These are phyloP conservation scores for Elaphurus davidianus DNA, from an alignment of 2,113 vertebrate species.

Conservation along the genomic window DNA sequence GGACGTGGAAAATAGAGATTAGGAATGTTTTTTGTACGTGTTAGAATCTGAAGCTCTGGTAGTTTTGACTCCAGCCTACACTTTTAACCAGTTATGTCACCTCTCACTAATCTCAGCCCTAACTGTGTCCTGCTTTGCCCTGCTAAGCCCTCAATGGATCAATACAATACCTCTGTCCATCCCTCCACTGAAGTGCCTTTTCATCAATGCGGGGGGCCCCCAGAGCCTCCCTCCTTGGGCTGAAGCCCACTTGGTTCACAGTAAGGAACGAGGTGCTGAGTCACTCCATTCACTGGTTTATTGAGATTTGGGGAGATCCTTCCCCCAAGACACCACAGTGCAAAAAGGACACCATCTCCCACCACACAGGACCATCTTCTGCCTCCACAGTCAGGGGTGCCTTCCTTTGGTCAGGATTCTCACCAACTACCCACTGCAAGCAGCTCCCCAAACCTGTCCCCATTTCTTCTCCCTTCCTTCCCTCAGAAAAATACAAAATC, in stretches of 20 bases:
- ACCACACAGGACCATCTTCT: neutral
- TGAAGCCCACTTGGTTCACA: neutral
- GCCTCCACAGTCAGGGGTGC: neutral
- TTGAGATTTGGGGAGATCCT: slow-evolving; percentile 37
- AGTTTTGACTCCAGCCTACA: neutral
- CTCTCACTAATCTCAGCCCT: neutral
- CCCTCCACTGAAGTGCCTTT: neutral
- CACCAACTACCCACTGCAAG: neutral
- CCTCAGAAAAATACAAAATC: neutral
- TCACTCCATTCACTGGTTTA: slow-evolving; percentile 66
- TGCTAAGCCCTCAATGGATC: neutral
- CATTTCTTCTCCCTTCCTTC: neutral
- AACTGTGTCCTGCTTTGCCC: neutral
- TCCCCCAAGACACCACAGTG: slow-evolving; percentile 36
- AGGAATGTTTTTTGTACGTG: too few species aligned
- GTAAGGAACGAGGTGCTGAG: neutral
- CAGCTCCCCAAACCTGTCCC: slow-evolving; percentile 1
- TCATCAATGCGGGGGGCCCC: neutral
- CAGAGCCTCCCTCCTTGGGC: neutral
- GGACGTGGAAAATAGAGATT: neutral
- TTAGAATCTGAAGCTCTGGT: neutral
- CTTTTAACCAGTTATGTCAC: neutral
- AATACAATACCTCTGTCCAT: neutral
- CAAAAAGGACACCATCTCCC: neutral
- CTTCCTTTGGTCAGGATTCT: neutral